phyloP scores from a whole-genome alignment of 2,113 vertebrate genomes.

The Candoia aspera region DNA sequence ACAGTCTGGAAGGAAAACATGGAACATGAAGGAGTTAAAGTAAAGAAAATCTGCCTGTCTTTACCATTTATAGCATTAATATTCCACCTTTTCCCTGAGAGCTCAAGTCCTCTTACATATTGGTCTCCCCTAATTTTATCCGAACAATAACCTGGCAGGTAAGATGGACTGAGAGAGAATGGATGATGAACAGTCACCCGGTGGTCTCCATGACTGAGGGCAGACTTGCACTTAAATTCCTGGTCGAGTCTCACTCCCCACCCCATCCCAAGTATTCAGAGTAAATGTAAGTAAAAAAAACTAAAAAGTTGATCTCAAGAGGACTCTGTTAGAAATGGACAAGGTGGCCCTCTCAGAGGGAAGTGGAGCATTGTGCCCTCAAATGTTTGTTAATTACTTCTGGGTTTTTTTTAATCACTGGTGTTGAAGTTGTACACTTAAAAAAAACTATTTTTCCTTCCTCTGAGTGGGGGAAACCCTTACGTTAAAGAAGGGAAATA shows the following conservation, averaged over 20 bases:
- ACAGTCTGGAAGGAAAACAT: background rate
- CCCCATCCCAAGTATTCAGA: background rate
- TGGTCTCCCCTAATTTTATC: background rate
- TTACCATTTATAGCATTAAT: background rate
- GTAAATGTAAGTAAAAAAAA: background rate
- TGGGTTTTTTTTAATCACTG: background rate
- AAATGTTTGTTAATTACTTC: background rate
- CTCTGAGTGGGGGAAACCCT: background rate
- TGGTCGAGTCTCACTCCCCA: background rate
- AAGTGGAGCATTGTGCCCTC: background rate
- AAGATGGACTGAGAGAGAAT: background rate
- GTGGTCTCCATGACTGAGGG: too few species aligned
- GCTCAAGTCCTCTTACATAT: background rate
- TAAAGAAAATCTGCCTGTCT: background rate
- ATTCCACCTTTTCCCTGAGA: background rate
- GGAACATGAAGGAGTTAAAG: background rate
- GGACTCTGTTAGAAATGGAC: background rate
- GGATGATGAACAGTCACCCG: too few species aligned
- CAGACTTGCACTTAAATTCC: background rate
- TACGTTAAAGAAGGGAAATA: background rate
- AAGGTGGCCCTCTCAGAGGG: background rate
- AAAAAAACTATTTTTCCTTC: background rate
- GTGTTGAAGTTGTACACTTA: background rate
- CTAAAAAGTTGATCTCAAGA: background rate
- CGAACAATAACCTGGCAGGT: background rate